phyloP scores from a whole-genome alignment of 2,797 vertebrate species.

The Myotis myotis region DNA sequence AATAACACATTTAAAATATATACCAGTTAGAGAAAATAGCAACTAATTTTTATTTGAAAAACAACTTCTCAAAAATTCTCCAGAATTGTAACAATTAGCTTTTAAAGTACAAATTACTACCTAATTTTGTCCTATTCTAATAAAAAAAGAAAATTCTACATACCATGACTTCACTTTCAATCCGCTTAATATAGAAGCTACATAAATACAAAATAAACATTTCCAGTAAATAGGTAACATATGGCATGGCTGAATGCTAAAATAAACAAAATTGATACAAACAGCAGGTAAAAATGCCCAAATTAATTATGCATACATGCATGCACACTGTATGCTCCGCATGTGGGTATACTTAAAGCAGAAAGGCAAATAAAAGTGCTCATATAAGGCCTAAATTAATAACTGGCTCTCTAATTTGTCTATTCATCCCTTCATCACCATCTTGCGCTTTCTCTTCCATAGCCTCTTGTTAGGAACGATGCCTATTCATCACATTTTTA shows the following conservation, averaged over 20 bases:
- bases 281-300: constrained; percentile 4
- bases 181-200: neutral
- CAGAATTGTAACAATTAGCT: neutral
- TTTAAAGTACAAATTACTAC: constrained; percentile 43
- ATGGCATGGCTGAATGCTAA: neutral
- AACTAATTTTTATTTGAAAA: constrained; percentile 51
- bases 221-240: neutral
- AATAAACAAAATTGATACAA: neutral
- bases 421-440: constrained; percentile 10
- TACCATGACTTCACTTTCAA: neutral
- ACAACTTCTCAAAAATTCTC: constrained; percentile 15
- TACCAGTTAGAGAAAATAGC: constrained; percentile 23
- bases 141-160: neutral
- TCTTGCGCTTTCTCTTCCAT: constrained; percentile 17
- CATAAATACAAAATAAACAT: constrained; percentile 34
- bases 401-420: constrained; percentile 39
- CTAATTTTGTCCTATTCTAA: constrained; percentile 39
- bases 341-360: constrained; percentile 10
- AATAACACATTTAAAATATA: neutral
- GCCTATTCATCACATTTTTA: neutral
- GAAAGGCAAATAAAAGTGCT: constrained; percentile 21
- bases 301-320: constrained; percentile 37
- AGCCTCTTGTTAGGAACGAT: constrained; percentile 48
- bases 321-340: neutral
- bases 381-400: neutral